Evolutionary conservation across 1,140 invertebrate genomes (phyloP).

Genomic region (Tribolium castaneum): DNA sequence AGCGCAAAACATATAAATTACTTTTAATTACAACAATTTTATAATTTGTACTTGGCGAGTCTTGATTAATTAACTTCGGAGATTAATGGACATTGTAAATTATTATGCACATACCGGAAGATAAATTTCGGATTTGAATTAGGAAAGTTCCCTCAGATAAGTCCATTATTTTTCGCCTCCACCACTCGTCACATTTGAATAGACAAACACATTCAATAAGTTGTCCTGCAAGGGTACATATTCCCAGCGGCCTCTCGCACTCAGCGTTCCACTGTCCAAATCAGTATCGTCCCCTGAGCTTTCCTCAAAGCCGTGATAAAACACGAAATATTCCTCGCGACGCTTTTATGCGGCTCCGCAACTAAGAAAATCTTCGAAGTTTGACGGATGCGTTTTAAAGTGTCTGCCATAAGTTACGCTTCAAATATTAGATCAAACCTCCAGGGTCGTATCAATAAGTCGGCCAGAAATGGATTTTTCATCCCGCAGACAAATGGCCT

Average conservation of each 20-base stretch:
- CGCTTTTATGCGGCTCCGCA: conserved; percentile 42
- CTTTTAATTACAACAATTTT: conserved; percentile 63
- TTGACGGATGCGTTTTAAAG: conserved; percentile 61
- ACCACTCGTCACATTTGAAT: conserved; percentile 47
- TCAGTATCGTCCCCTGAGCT: conserved; percentile 50
- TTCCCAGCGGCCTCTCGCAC: conserved; percentile 53
- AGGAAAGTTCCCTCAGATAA: conserved; percentile 36
- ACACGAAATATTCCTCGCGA: conserved; percentile 55
- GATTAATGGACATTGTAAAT: conserved; percentile 59
- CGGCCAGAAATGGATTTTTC: conserved; percentile 64
- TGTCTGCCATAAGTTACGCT: conserved; percentile 57
- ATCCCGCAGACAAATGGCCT: conserved; percentile 61
- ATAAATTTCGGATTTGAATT: conserved; percentile 48
- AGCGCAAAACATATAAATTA: conserved; percentile 61
- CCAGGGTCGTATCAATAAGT: conserved; percentile 63
- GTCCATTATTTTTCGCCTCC: conserved; percentile 35
- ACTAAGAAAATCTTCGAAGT: conserved; percentile 24
- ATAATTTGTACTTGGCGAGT: conserved; percentile 61
- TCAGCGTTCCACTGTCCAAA: conserved; percentile 59
- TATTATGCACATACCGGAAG: conserved; percentile 55
- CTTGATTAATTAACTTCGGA: conserved; percentile 60
- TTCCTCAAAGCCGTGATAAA: conserved; percentile 51
- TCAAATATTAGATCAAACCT: conserved; percentile 57
- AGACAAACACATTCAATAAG: conserved; percentile 59
- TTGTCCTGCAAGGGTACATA: conserved; percentile 55